These are phyloP conservation scores for Zhengitettix transpicula DNA, from an alignment of 2,888 invertebrate genomes.

Conservation along the genomic window DNA sequence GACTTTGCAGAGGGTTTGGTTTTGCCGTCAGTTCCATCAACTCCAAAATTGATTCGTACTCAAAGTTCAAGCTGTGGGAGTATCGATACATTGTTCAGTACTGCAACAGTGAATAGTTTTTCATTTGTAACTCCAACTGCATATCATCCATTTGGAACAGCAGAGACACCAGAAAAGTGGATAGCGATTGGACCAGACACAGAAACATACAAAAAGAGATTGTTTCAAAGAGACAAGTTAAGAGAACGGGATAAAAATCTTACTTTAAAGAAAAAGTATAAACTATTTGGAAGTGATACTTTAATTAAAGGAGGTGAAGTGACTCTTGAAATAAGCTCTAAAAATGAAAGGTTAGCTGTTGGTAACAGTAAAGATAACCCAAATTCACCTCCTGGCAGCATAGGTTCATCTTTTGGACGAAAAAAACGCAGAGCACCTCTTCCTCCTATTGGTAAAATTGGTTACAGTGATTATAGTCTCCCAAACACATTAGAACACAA, in stretches of 20 bases:
- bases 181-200: conserved; percentile 39
- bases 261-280: conserved; percentile 48
- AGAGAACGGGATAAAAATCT: conserved; percentile 41
- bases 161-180: conserved; percentile 26
- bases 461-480: conserved; percentile 15
- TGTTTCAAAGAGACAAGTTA: conserved; percentile 39
- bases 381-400: conserved; percentile 16
- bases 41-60: conserved; percentile 14
- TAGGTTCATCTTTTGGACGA: conserved; percentile 10
- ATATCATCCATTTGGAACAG: conserved; percentile 27
- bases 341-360: conserved; percentile 1
- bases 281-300: conserved; percentile 28
- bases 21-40: conserved; percentile 6
- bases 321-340: conserved; percentile 7
- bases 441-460: conserved; percentile 18
- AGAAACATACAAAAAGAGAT: conserved; percentile 42
- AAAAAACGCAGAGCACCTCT: conserved; percentile 16
- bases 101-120: conserved; percentile 55
- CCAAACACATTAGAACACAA: conserved; percentile 14
- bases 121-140: conserved; percentile 43
- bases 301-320: neutral
- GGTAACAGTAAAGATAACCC: conserved; percentile 19
- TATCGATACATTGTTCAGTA: conserved; percentile 50
- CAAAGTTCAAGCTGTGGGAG: conserved; percentile 38
- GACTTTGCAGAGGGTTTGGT: conserved; percentile 3